Conservation (phyloP, 1,140 invertebrate species). For the Chlorops oryzae region DNA sequence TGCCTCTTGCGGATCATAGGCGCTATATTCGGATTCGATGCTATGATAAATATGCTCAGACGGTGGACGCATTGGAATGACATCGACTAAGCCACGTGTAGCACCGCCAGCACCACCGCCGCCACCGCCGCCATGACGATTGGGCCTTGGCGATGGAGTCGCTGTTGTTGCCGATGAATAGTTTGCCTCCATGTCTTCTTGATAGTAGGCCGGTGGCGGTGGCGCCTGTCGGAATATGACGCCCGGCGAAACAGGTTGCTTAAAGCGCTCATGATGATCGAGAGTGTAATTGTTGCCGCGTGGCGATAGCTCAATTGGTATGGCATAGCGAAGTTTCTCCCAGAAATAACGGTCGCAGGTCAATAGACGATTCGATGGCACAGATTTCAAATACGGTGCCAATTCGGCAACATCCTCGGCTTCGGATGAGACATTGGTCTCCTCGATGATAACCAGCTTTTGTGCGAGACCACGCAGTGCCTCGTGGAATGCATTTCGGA, state of each 20-base stretch:
- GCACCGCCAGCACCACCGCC: conserved; percentile 31
- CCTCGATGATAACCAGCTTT: conserved; percentile 81
- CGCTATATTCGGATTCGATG: conserved; percentile 73
- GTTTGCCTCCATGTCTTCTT: conserved; percentile 55
- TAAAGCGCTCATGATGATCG: conserved; percentile 48
- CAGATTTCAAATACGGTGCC: conserved; percentile 79
- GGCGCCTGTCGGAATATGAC: conserved; percentile 45
- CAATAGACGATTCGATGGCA: conserved; percentile 66
- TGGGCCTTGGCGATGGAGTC: conserved; percentile 57
- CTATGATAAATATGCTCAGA: conserved; percentile 83
- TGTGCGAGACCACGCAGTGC: conserved; percentile 73
- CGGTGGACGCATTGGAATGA: conserved; percentile 55
- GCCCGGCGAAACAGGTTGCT: conserved; percentile 47
- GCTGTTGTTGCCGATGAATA: conserved; percentile 59
- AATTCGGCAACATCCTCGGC: conserved; percentile 81
- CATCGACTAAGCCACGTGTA: conserved; percentile 36
- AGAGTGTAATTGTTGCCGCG: conserved; percentile 50
- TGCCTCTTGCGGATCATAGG: conserved; percentile 43
- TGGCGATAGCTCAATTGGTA: conserved; percentile 61
- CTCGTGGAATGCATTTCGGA: conserved; percentile 77
- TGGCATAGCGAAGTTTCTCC: conserved; percentile 82
- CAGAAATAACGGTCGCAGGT: conserved; percentile 89
- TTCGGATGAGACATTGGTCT: conserved; percentile 68
- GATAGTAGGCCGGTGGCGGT: conserved; percentile 48
- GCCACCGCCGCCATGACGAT: conserved; percentile 28